phyloP scores from a whole-genome alignment of 2,888 invertebrate species.

The Bursaphelenchus okinawaensis region DNA sequence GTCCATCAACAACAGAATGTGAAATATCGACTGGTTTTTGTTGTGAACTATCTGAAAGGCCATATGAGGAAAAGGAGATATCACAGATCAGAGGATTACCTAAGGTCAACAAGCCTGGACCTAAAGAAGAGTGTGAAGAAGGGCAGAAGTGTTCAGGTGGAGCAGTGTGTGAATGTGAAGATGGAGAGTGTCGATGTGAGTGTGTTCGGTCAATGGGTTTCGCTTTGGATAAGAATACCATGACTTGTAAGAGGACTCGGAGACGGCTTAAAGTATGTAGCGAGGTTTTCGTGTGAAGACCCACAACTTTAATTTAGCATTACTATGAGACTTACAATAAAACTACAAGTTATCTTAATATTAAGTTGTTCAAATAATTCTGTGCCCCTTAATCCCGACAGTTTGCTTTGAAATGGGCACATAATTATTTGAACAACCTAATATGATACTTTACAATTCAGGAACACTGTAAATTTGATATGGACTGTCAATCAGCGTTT shows the following conservation, averaged over 20 bases:
- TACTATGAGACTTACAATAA: neutral
- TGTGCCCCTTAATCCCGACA: too few relatives aligned
- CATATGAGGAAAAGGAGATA: neutral
- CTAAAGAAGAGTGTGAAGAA: conserved; percentile 8
- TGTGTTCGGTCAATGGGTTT: conserved; percentile 49
- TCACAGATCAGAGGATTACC: neutral
- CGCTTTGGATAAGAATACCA: conserved; percentile 35
- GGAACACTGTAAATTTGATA: conserved; percentile 50
- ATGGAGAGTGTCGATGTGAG: conserved; percentile 40
- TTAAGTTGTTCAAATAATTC: too few relatives aligned
- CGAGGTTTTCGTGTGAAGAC: too few relatives aligned
- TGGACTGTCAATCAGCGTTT: conserved; percentile 53
- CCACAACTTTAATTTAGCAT: too few relatives aligned
- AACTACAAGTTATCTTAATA: too few relatives aligned
- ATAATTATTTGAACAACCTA: too few relatives aligned
- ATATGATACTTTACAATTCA: too few relatives aligned
- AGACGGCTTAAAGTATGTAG: conserved; percentile 44
- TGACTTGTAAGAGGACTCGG: conserved; percentile 40
- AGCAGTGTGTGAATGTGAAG: conserved; percentile 42
- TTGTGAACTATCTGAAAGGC: conserved; percentile 1
- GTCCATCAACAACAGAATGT: conserved; percentile 5
- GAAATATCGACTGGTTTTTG: conserved; percentile 11
- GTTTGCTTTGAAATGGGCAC: too few relatives aligned
- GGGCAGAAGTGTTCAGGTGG: conserved; percentile 37
- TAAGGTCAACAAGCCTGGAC: neutral